Percentiles rank a stretch among this genome's conserved stretches.
These are phyloP conservation scores for Lasius fuliginosus DNA, from an alignment of 2,888 invertebrate genomes.

Conservation along the genomic window DNA sequence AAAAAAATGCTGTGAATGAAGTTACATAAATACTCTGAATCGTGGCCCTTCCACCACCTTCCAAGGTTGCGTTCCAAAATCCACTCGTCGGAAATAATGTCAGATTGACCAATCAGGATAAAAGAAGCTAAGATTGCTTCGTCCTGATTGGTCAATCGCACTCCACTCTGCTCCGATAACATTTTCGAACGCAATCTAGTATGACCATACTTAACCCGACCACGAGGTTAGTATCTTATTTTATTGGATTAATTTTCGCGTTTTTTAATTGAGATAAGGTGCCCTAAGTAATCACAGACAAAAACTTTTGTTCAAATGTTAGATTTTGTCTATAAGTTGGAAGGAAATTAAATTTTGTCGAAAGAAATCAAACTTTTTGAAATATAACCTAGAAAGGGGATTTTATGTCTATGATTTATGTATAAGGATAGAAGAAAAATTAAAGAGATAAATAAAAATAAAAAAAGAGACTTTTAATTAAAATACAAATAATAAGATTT, in stretches of 20 bases:
- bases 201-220: background rate
- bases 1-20: background rate
- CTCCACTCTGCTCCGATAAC: background rate
- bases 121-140: background rate
- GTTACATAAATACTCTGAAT: slow-evolving; percentile 29
- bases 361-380: background rate
- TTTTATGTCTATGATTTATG: background rate
- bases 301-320: background rate
- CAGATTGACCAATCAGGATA: background rate
- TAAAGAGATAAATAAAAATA: background rate
- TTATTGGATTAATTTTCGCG: background rate
- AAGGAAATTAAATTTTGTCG: background rate
- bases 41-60: background rate
- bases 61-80: background rate
- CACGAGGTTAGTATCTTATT: background rate
- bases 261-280: background rate
- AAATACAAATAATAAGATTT: background rate
- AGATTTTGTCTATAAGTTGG: background rate
- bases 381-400: background rate
- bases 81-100: background rate
- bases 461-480: background rate
- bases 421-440: background rate
- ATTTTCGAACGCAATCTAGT: background rate
- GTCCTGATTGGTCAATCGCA: background rate
- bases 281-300: background rate